Conservation (phyloP, 2,113 vertebrate genomes). For the Ceyx cyanopectus region DNA sequence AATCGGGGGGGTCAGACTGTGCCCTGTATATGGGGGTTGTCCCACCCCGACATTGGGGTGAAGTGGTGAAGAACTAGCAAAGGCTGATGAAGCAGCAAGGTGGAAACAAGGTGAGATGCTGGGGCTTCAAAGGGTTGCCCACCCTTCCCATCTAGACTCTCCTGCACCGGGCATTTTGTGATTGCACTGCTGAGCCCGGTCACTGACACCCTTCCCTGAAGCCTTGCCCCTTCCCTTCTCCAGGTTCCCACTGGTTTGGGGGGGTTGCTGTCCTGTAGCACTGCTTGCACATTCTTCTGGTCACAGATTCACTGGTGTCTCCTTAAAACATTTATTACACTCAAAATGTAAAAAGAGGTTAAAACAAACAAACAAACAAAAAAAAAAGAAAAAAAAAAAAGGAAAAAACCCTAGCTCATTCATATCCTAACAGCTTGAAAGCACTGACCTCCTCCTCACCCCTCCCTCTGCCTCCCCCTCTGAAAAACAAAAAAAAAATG, state of each 20-base stretch:
- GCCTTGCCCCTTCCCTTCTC: background rate
- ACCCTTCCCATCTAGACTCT: background rate
- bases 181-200: background rate
- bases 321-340: background rate
- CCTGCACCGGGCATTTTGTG: background rate
- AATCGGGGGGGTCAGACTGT: background rate
- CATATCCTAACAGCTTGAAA: constrained; percentile 56
- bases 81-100: background rate
- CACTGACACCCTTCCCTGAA: background rate
- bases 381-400: background rate
- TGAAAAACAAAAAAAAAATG: constrained; percentile 7
- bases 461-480: constrained; percentile 1
- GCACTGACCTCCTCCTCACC: constrained; percentile 54
- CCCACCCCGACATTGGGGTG: rapidly evolving
- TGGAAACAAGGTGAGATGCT: background rate
- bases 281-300: background rate
- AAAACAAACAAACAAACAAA: background rate
- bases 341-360: background rate
- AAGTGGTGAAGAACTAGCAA: rapidly evolving
- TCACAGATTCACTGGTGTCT: background rate
- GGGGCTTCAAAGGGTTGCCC: background rate
- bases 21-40: rapidly evolving
- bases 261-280: background rate
- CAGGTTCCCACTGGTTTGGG: background rate
- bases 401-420: background rate